Conservation (phyloP, 1,140 invertebrate genomes). For the Saccostrea glomerata region DNA sequence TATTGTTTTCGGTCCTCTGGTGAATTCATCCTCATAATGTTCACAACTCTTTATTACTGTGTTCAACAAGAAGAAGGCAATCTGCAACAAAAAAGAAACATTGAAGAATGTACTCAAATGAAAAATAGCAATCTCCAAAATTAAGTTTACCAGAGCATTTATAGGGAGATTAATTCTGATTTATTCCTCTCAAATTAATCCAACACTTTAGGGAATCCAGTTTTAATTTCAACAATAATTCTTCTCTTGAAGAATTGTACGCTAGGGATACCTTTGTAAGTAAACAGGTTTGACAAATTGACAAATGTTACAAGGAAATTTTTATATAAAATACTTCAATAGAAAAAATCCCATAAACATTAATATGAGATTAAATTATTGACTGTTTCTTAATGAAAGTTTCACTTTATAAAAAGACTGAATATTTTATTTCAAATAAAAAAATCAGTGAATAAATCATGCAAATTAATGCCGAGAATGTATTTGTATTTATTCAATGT, state of each 20-base stretch:
- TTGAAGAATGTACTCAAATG: constrained; percentile 1
- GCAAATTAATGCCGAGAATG: too few relatives aligned
- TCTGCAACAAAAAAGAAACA: constrained; percentile 21
- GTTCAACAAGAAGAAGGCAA: constrained; percentile 33
- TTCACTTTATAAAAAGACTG: too few relatives aligned
- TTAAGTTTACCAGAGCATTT: constrained; percentile 35
- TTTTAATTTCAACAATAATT: constrained; percentile 23
- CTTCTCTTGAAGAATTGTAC: neutral
- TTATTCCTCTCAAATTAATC: constrained; percentile 34
- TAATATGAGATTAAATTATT: too few relatives aligned
- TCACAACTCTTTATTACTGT: constrained; percentile 25
- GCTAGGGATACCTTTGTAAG: neutral
- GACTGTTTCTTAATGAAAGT: too few relatives aligned
- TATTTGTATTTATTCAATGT: too few relatives aligned
- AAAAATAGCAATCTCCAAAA: constrained; percentile 34
- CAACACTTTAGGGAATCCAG: constrained; percentile 19
- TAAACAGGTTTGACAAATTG: neutral
- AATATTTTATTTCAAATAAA: too few relatives aligned
- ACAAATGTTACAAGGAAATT: too few relatives aligned
- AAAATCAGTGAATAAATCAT: too few relatives aligned
- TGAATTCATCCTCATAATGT: constrained; percentile 23
- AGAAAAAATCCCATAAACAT: too few relatives aligned
- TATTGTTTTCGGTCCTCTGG: neutral
- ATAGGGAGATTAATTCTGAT: constrained; percentile 24
- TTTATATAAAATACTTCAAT: too few relatives aligned